phyloP scores from a whole-genome alignment of 2,797 vertebrate genomes.

The Halcyon leucocephala region DNA sequence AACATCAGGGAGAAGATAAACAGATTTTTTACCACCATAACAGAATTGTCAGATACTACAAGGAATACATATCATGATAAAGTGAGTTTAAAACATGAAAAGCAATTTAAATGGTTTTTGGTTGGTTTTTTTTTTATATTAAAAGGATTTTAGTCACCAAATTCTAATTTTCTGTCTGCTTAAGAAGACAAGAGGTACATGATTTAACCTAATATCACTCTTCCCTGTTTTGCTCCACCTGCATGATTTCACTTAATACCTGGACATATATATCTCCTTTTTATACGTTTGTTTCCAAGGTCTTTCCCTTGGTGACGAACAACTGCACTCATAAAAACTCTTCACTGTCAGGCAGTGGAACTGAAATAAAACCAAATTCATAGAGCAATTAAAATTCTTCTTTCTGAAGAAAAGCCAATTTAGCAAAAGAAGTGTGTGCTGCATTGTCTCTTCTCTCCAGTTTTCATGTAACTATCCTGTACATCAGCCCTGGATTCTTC shows the following conservation, averaged over 20 bases:
- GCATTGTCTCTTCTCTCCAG: background rate
- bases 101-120: background rate
- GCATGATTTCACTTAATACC: background rate
- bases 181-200: background rate
- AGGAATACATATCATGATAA: background rate
- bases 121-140: background rate
- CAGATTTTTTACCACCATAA: background rate
- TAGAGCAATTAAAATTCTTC: background rate
- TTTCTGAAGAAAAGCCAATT: background rate
- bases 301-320: background rate
- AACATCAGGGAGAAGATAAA: background rate
- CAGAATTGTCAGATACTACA: background rate
- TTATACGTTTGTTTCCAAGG: background rate
- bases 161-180: background rate
- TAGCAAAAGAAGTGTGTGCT: background rate
- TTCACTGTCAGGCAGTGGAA: background rate
- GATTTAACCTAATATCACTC: background rate
- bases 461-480: background rate
- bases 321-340: background rate
- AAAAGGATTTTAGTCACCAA: background rate
- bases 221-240: background rate
- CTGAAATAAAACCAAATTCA: background rate
- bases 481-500: background rate
- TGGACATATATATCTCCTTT: background rate
- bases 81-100: background rate